Percentiles rank a stretch among this genome's conserved stretches.
These are phyloP conservation scores for Pseudomyrmex sp. DNA, from an alignment of 1,140 invertebrate species.

Conservation along the genomic window DNA sequence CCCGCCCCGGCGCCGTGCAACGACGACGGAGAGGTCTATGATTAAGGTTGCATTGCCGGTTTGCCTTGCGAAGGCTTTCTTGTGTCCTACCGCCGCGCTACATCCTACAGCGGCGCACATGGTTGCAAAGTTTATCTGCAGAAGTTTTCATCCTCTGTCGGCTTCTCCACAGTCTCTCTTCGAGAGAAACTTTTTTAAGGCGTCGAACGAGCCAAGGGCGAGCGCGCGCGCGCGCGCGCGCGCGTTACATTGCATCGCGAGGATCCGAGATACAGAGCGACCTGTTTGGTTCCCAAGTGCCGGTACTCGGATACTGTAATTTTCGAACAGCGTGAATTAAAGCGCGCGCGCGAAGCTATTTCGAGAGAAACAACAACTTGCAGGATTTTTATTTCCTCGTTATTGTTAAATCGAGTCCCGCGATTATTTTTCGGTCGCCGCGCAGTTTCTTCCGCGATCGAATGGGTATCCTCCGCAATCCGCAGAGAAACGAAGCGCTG, in stretches of 20 bases:
- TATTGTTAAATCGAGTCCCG: slow-evolving; percentile 7
- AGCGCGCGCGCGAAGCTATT: neutral
- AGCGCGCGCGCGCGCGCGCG: too few relatives aligned
- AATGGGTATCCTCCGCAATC: neutral
- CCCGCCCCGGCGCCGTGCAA: slow-evolving; percentile 34
- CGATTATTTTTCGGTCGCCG: slow-evolving; percentile 7
- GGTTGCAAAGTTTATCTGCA: slow-evolving; percentile 25
- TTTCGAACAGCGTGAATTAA: neutral
- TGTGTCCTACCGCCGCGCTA: slow-evolving; percentile 63
- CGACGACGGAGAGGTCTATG: slow-evolving; percentile 7
- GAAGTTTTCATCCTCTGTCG: slow-evolving; percentile 7
- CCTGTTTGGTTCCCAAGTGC: too few relatives aligned
- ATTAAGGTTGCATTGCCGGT: slow-evolving; percentile 73
- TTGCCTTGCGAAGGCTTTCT: slow-evolving; percentile 81
- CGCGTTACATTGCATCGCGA: neutral
- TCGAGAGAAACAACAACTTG: slow-evolving; percentile 7
- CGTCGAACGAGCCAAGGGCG: slow-evolving; percentile 22
- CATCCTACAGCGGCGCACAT: slow-evolving; percentile 41
- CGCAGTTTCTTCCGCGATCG: slow-evolving; percentile 19
- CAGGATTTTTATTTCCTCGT: neutral
- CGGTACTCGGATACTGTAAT: too few relatives aligned
- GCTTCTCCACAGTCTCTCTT: neutral
- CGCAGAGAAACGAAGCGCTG: neutral
- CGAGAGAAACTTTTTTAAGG: slow-evolving; percentile 4
- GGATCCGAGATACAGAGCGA: slow-evolving; percentile 6